These are phyloP conservation scores for Lithophane leautieri DNA, from an alignment of 2,888 invertebrate species.

Conservation along the genomic window DNA sequence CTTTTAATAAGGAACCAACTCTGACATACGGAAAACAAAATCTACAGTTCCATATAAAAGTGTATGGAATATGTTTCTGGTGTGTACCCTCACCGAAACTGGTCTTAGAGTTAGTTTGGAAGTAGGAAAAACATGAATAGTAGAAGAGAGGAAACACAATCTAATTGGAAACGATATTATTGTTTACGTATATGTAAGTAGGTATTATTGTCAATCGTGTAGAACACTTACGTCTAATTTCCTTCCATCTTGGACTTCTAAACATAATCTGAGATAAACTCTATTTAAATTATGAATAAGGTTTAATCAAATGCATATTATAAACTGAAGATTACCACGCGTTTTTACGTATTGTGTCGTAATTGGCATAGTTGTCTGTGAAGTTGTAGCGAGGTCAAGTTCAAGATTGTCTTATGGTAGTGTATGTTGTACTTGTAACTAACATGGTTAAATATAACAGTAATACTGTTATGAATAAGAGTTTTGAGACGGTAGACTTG, in stretches of 20 bases:
- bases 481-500: no score
- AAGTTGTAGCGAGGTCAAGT: constrained; percentile 30
- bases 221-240: not conserved
- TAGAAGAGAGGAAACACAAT: not conserved
- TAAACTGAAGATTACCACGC: not conserved
- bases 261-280: not conserved
- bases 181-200: no score
- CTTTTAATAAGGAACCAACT: not conserved
- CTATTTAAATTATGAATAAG: rapidly evolving
- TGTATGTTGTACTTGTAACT: not conserved
- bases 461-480: no score
- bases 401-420: constrained; percentile 27
- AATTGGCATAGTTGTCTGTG: not conserved
- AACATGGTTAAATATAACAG: no score
- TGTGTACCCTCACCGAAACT: not conserved
- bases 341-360: constrained; percentile 11
- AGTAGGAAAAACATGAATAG: not conserved
- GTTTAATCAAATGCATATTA: not conserved
- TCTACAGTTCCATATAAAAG: not conserved
- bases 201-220: no score
- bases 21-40: not conserved
- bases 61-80: not conserved
- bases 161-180: not conserved
- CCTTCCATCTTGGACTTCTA: not conserved
- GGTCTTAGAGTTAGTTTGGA: not conserved